Evolutionary conservation across 2,797 vertebrate genomes (phyloP).

Genomic region (Takifugu rubripes): DNA sequence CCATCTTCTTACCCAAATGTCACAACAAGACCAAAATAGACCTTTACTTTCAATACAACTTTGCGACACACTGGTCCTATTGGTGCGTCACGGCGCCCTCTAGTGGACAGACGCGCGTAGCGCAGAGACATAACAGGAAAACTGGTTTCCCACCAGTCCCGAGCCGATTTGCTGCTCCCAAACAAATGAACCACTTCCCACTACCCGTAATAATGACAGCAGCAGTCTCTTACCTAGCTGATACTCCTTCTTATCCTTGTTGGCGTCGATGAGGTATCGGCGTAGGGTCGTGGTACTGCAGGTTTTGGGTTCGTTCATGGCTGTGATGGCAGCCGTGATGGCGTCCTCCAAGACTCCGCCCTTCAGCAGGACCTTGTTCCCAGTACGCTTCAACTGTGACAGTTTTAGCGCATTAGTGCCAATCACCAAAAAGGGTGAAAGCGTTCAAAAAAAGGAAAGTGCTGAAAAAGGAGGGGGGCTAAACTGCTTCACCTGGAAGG

Average conservation of each 20-base stretch:
- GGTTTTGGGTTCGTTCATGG: slow-evolving; percentile 99
- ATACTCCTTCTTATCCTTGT: slow-evolving; percentile 87
- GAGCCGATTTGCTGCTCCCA: too few relatives aligned
- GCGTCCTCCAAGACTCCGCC: slow-evolving; percentile 90
- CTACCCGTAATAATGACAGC: too few relatives aligned
- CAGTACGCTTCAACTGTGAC: slow-evolving; percentile 87
- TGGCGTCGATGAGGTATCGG: slow-evolving; percentile 87
- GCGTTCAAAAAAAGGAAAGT: too few relatives aligned
- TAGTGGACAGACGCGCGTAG: background rate
- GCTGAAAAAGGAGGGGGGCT: background rate
- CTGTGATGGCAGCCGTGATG: slow-evolving; percentile 91
- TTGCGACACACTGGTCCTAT: background rate
- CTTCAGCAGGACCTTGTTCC: slow-evolving; percentile 87
- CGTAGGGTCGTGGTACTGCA: slow-evolving; percentile 93
- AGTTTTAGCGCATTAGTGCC: background rate
- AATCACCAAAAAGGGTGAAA: too few relatives aligned
- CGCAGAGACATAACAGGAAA: too few relatives aligned
- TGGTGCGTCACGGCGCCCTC: background rate
- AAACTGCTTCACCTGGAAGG: slow-evolving; percentile 85
- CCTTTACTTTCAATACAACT: too few relatives aligned
- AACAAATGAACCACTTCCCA: too few relatives aligned
- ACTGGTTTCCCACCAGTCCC: too few relatives aligned
- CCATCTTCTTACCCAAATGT: too few relatives aligned
- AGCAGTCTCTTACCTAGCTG: slow-evolving; percentile 78
- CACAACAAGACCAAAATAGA: too few relatives aligned